Evolutionary conservation across 2,888 invertebrate genomes (phyloP).

Genomic region (Cyrtodaria siliqua): DNA sequence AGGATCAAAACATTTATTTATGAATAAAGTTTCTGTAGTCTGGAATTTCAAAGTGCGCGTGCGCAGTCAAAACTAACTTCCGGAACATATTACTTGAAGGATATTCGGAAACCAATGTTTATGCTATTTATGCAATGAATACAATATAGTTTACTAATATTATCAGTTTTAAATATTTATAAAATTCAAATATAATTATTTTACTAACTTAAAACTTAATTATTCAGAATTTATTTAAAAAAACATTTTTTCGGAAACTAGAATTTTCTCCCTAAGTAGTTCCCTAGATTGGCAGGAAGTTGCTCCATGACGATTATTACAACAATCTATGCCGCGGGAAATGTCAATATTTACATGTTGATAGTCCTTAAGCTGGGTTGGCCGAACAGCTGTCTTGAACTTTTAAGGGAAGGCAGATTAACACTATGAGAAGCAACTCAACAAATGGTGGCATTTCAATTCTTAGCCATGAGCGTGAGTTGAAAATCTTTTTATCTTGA

Average conservation of each 20-base stretch:
- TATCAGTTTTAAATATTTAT: not conserved
- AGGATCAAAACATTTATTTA: not conserved
- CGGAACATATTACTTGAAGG: not conserved
- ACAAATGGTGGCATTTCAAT: not conserved
- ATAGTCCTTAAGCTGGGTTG: constrained; percentile 9
- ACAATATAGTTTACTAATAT: not conserved
- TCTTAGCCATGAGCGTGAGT: not conserved
- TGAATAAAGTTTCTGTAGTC: constrained; percentile 1
- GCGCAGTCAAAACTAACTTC: constrained; percentile 5
- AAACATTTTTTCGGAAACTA: constrained; percentile 1
- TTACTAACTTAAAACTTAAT: constrained; percentile 1
- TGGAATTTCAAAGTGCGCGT: constrained; percentile 28
- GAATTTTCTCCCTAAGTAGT: not conserved
- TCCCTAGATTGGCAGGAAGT: constrained; percentile 51
- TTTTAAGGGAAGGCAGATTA: too few species aligned
- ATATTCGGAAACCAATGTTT: not conserved
- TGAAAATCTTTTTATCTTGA: not conserved
- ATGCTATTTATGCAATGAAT: not conserved
- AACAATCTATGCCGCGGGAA: constrained; percentile 68
- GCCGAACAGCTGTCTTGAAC: too few species aligned
- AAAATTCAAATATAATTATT: not conserved
- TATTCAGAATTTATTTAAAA: too few species aligned
- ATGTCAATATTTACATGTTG: constrained; percentile 47
- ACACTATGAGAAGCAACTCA: not conserved
- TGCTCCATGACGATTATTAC: constrained; percentile 74